phyloP scores from a whole-genome alignment of 2,797 vertebrate genomes.

The Pteropus rufus region DNA sequence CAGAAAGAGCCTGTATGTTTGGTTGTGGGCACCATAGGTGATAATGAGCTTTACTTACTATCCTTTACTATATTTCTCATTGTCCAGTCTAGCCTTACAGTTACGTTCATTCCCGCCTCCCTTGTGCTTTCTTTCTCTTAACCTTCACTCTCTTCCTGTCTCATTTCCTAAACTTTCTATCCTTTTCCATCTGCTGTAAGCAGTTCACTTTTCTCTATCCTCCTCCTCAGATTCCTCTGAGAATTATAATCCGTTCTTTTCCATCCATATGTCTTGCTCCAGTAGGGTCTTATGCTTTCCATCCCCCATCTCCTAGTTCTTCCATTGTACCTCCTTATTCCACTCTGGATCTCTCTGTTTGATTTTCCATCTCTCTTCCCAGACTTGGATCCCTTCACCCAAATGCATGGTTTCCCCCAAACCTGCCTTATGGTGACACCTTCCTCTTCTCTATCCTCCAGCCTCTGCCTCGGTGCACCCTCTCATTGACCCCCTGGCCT shows the following conservation, averaged over 20 bases:
- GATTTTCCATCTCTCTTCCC: neutral
- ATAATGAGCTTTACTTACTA: neutral
- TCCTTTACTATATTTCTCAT: neutral
- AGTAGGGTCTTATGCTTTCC: neutral
- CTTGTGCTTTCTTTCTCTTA: neutral
- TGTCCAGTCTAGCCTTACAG: neutral
- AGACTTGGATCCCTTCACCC: neutral
- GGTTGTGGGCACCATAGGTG: neutral
- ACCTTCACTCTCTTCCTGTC: neutral
- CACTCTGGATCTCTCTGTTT: neutral
- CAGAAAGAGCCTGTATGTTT: neutral
- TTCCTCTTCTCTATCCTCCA: slow-evolving; percentile 79
- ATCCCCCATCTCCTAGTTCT: neutral
- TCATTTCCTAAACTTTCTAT: neutral
- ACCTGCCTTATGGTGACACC: neutral
- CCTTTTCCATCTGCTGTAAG: neutral
- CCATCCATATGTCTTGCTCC: neutral
- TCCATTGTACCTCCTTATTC: neutral
- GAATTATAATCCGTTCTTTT: neutral
- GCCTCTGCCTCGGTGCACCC: slow-evolving; percentile 98
- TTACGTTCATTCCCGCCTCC: neutral
- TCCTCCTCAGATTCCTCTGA: neutral
- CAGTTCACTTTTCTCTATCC: neutral
- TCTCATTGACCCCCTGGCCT: slow-evolving; percentile 97
- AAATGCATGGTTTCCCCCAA: neutral